Evolutionary conservation across 2,113 vertebrate genomes (phyloP).

Genomic region (Cephalopterus ornatus): DNA sequence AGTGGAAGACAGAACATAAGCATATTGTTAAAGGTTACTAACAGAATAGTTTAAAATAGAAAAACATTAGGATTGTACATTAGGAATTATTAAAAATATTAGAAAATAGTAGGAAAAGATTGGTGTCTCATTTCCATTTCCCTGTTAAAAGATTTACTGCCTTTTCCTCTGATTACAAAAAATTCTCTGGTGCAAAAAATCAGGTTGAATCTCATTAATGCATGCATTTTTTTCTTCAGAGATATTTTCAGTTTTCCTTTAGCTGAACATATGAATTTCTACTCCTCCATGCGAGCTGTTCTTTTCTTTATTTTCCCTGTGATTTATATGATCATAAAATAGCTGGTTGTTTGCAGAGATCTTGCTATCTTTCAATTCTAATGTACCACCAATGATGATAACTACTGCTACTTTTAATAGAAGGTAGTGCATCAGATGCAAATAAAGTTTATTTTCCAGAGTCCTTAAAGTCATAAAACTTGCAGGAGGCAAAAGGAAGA

Average conservation of each 20-base stretch:
- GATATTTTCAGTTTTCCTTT: background rate
- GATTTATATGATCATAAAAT: conserved; percentile 15
- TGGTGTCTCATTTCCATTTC: background rate
- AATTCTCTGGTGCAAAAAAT: background rate
- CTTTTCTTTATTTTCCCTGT: conserved; percentile 11
- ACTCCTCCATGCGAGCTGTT: background rate
- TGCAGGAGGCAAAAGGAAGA: background rate
- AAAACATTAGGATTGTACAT: background rate
- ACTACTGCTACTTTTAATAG: conserved; percentile 6
- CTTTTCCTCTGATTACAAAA: background rate
- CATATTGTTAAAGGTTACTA: background rate
- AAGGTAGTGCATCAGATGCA: background rate
- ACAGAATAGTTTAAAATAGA: background rate
- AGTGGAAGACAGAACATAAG: background rate
- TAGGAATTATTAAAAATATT: background rate
- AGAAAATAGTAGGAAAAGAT: background rate
- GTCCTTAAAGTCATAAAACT: background rate
- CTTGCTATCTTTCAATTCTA: background rate
- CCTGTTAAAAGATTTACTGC: background rate
- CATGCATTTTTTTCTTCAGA: background rate
- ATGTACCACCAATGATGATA: background rate
- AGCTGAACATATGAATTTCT: background rate
- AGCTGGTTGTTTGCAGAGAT: background rate
- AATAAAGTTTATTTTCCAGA: background rate
- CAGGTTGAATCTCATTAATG: background rate